Percentiles rank a stretch among this genome's conserved stretches.
Conservation (phyloP, 30 jellyfish, hydroid and myxozoan genomes). For the Cassiopea xamachana region DNA sequence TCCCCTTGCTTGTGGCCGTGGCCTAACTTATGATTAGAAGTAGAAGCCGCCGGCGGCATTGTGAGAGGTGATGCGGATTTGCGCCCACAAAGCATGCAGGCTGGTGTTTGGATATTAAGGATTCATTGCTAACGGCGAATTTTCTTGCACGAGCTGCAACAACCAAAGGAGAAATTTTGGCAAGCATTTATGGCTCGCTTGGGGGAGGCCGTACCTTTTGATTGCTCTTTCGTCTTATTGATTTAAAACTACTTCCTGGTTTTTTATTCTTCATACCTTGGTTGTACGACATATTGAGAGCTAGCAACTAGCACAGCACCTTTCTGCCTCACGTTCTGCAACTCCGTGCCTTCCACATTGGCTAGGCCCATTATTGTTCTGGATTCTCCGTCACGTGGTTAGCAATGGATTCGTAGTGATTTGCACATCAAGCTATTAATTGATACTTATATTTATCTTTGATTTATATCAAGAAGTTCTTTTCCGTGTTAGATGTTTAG, state of each 20-base stretch:
- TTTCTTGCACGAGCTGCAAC: not conserved
- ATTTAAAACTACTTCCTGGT: not conserved
- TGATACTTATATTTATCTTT: not conserved
- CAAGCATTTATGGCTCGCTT: not conserved
- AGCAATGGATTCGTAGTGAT: not conserved
- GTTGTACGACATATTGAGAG: not conserved
- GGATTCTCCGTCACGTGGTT: not conserved
- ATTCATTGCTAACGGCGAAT: not conserved
- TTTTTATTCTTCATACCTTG: too few species aligned
- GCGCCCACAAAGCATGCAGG: not conserved
- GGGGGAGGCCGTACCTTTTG: not conserved
- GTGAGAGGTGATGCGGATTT: not conserved
- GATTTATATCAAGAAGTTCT: constrained; percentile 4
- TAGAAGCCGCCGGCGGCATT: not conserved
- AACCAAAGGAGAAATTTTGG: not conserved
- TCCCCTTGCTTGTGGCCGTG: not conserved
- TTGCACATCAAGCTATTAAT: constrained; percentile 6
- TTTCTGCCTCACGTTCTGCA: not conserved
- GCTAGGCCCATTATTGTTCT: too few species aligned
- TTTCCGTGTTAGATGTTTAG: not conserved
- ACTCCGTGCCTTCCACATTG: not conserved
- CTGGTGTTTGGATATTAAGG: not conserved
- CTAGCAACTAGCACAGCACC: not conserved
- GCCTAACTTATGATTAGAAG: not conserved
- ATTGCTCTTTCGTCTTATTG: not conserved